Conservation (phyloP, 1,140 invertebrate genomes). For the Zelostemma sp. region DNA sequence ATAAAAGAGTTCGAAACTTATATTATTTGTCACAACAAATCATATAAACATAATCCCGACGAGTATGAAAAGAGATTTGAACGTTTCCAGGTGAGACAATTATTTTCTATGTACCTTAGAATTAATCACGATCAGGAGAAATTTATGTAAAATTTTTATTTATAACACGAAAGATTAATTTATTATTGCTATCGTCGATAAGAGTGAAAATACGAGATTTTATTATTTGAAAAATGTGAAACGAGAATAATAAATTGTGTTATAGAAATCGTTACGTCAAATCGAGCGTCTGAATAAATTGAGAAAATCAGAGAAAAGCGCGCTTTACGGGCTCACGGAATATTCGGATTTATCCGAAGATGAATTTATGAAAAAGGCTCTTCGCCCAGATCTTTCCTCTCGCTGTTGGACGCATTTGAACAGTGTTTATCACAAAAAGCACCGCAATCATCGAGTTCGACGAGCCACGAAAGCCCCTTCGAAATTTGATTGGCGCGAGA, state of each 20-base stretch:
- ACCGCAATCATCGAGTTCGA: constrained; percentile 37
- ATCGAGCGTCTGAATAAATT: constrained; percentile 75
- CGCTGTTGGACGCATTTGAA: constrained; percentile 51
- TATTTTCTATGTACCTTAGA: neutral
- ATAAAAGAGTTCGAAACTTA: constrained; percentile 74
- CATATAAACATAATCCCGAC: constrained; percentile 72
- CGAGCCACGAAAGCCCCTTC: constrained; percentile 43
- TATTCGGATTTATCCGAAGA: constrained; percentile 81
- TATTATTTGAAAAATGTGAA: too few species aligned
- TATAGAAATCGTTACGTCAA: constrained; percentile 73
- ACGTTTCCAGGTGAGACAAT: constrained; percentile 75
- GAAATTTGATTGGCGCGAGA: constrained; percentile 75
- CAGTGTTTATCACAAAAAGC: constrained; percentile 48
- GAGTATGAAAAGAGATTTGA: constrained; percentile 74
- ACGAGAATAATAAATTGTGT: constrained; percentile 16
- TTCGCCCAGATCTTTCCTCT: constrained; percentile 59
- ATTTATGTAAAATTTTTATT: too few species aligned
- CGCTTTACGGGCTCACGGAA: constrained; percentile 79
- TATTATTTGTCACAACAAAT: constrained; percentile 77
- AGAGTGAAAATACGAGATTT: too few species aligned
- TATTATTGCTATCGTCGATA: too few species aligned
- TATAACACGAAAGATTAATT: too few species aligned
- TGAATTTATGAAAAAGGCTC: constrained; percentile 75
- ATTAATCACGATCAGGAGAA: neutral
- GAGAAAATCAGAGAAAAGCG: constrained; percentile 71